Evolutionary conservation across 2,797 vertebrate genomes (phyloP), one percentile per base, ranked within the genome.

Genomic region (Oryzias dopingdopingensis): DNA sequence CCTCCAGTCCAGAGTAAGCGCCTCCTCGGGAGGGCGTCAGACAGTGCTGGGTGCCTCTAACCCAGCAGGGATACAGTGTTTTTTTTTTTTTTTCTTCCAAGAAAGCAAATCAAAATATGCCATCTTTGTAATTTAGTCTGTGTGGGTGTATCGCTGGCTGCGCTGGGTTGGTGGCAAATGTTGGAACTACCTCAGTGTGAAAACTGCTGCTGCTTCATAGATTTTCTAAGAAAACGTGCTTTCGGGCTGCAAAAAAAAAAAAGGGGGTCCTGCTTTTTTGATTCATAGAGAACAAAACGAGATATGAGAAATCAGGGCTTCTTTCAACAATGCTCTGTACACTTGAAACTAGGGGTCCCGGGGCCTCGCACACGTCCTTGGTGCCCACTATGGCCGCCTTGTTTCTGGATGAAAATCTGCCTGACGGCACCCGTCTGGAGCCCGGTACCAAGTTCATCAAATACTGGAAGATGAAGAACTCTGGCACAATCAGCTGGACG

Each of bases 331-430:
- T 90, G 85, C 88, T 89, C 87, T 88, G 84, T 91, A 86, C 88
- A 87, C 88, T 90, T 86, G 86, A 86, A 87, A 87, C 77, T 85
- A 98, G 96, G 91, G 92, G 87, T 90, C 93, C 95, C 57, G 90
- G 91, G 89, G 93, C 93, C 67, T 93, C 93, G 72, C 93, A 93
- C 86, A 89, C 93, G 85, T 91, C 94, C 70, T 84, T 96, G 87
- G 92, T 98, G 84, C 95, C 96, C 79, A 94, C 92, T 32, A 90
- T 98, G 73, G 95, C 94, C 66, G 97, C 97, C 37, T 95, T 96
- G 59, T 99, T 98, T 92, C 94, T 99, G 90, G 97, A 97, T 89
- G 97, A 99, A 93, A 99, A 99, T 89, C 90, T 99, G 85, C 97
- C 96, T 67, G 97, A 99, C 80, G 96, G 96, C 64, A 98, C 95